phyloP scores from a whole-genome alignment of 2,797 vertebrate species.

The Pteropus rufus region DNA sequence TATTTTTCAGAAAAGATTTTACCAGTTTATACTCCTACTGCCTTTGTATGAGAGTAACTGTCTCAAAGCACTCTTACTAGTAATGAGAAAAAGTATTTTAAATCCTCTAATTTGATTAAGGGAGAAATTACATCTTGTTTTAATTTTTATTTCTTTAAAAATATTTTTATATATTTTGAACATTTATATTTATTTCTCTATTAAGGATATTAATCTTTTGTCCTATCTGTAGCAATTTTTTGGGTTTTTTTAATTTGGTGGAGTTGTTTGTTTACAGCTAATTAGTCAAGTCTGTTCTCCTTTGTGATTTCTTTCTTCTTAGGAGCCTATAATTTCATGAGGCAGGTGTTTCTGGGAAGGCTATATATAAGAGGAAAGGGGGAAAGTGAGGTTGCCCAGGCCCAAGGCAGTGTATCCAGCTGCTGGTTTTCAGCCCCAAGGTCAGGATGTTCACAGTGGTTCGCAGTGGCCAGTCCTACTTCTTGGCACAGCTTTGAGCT shows the following conservation, averaged over 20 bases:
- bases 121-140: neutral
- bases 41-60: neutral
- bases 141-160: slow-evolving; percentile 21
- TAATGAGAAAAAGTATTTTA: neutral
- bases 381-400: neutral
- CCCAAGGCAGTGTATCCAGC: neutral
- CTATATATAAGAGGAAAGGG: neutral
- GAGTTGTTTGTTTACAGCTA: neutral
- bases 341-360: neutral
- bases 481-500: slow-evolving; percentile 75
- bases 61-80: slow-evolving; percentile 2
- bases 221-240: slow-evolving; percentile 13
- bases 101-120: neutral
- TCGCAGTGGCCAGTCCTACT: slow-evolving; percentile 50
- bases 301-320: slow-evolving; percentile 19
- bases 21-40: neutral
- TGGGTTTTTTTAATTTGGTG: slow-evolving; percentile 7
- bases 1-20: slow-evolving; percentile 37
- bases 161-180: neutral
- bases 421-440: neutral
- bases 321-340: neutral
- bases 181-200: neutral
- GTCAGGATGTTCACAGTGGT: slow-evolving; percentile 25
- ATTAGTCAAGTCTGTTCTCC: neutral
- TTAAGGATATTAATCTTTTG: slow-evolving; percentile 24